These are phyloP conservation scores for Ectemnius cavifrons DNA, from an alignment of 2,888 invertebrate species.

Conservation along the genomic window DNA sequence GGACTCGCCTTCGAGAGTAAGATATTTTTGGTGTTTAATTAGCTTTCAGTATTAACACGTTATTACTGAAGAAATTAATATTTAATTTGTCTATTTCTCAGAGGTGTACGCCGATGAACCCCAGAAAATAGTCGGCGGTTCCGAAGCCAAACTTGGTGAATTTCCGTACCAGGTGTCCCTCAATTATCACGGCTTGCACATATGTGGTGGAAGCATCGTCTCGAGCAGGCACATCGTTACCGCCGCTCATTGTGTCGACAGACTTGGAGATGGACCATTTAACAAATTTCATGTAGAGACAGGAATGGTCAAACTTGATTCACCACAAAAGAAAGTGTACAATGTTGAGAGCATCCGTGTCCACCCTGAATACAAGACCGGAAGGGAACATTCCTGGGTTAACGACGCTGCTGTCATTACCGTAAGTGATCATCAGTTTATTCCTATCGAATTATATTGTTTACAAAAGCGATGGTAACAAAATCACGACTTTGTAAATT, in stretches of 20 bases:
- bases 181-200: conserved; percentile 46
- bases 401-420: conserved; percentile 22
- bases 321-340: background rate
- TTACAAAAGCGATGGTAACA: background rate
- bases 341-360: background rate
- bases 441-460: background rate
- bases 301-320: background rate
- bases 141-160: conserved; percentile 70
- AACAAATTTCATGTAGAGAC: background rate
- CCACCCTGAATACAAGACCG: background rate
- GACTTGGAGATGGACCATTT: background rate
- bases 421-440: background rate
- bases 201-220: conserved; percentile 1
- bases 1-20: background rate
- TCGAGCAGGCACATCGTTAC: background rate
- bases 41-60: no score
- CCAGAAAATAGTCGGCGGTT: conserved; percentile 56
- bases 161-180: conserved; percentile 76
- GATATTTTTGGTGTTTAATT: background rate
- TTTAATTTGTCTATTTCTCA: background rate
- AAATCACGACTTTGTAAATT: conserved; percentile 1
- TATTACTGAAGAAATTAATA: background rate
- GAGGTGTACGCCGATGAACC: conserved; percentile 9
- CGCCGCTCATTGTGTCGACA: conserved; percentile 9
- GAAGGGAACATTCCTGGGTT: background rate